Base-by-base conservation (phyloP, 1,140 invertebrate genomes). In the Pogonognathellus flavescens region DNA sequence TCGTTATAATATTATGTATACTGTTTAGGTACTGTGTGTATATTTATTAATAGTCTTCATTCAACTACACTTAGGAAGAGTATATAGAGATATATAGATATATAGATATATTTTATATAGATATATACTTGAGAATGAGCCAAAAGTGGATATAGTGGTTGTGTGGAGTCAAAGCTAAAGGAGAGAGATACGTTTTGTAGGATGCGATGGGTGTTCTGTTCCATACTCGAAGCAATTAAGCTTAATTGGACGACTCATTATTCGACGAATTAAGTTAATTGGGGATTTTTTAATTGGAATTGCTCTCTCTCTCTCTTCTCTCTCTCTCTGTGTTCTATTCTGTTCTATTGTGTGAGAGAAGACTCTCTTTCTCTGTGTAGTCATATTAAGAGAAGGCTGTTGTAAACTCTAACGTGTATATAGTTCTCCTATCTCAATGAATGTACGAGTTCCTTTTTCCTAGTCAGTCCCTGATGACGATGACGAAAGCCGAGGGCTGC, bases 191-290 rank as follows among this genome's bases (percentile, higher is more conserved):
- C 18, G 11, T 66, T n/a, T 25, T 22, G 60, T 18, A 66, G n/a
- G n/a, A 25, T 18, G 18, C 22, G 18, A 81, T 55, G 80, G 50
- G 50, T 55, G 53, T 81, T 81, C 53, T 81, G 53, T 81, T 81
- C 53, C 55, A 53, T 55, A 81, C 88, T 88, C 86, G 55, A 87
- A 88, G 88, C 88, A 88, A 88, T 88, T 88, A 88, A 87, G 86
- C 88, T 88, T 88, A 88, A 88, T 88, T 88, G 88, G 88, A 87
- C 84, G 86, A 88, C 88, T 88, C 88, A 88, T 88, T 88, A 88
- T 88, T 88, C 88, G 85, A 87, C 81, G 88, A 88, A 88, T 88
- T 88, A 88, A 88, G 59, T 88, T 88, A 88, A 88, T 88, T 88
- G 86, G 88, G 85, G 86, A 86, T 83, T 88, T 88, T 88, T 88